Percentiles rank a stretch among this genome's conserved stretches.
phyloP scores from a whole-genome alignment of 2,797 vertebrate species.

The Diplodus sargus region DNA sequence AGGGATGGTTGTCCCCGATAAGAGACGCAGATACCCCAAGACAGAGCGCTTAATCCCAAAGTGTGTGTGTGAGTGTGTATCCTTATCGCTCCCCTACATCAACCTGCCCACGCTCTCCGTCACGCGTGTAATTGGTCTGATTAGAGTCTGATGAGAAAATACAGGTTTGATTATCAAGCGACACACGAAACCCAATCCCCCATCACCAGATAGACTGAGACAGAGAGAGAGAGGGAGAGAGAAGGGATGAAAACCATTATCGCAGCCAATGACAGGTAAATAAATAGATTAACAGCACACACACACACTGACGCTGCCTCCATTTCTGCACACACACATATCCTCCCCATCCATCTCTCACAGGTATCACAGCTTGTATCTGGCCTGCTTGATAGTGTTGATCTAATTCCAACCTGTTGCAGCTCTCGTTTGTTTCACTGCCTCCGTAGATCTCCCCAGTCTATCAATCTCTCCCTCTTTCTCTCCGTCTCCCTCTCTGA shows the following conservation, averaged over 20 bases:
- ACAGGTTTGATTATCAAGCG: slow-evolving; percentile 87
- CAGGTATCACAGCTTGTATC: slow-evolving; percentile 84
- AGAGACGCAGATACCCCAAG: slow-evolving; percentile 86
- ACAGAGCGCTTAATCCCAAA: slow-evolving; percentile 82
- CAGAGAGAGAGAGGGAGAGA: slow-evolving; percentile 63
- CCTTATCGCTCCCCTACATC: slow-evolving; percentile 81
- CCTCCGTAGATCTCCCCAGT: slow-evolving; percentile 58
- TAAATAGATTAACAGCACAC: slow-evolving; percentile 80
- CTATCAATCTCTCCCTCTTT: slow-evolving; percentile 44
- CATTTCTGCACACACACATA: slow-evolving; percentile 32
- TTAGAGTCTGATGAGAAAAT: slow-evolving; percentile 90
- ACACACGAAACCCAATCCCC: slow-evolving; percentile 80
- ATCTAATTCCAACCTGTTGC: slow-evolving; percentile 84
- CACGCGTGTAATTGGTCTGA: slow-evolving; percentile 90
- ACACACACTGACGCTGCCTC: slow-evolving; percentile 22
- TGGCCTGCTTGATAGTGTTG: slow-evolving; percentile 80
- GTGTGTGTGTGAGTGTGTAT: slow-evolving; percentile 45
- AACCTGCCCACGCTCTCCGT: slow-evolving; percentile 85
- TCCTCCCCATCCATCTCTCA: slow-evolving; percentile 53
- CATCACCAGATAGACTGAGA: slow-evolving; percentile 83
- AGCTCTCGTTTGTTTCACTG: slow-evolving; percentile 73
- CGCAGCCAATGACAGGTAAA: slow-evolving; percentile 83
- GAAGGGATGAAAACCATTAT: slow-evolving; percentile 82
- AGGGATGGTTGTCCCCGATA: slow-evolving; percentile 88
- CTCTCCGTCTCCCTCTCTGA: slow-evolving; percentile 18